Evolutionary conservation across 2,888 invertebrate genomes (phyloP), one percentile per base, ranked within the genome.

Genomic region (Netelia virgata): DNA sequence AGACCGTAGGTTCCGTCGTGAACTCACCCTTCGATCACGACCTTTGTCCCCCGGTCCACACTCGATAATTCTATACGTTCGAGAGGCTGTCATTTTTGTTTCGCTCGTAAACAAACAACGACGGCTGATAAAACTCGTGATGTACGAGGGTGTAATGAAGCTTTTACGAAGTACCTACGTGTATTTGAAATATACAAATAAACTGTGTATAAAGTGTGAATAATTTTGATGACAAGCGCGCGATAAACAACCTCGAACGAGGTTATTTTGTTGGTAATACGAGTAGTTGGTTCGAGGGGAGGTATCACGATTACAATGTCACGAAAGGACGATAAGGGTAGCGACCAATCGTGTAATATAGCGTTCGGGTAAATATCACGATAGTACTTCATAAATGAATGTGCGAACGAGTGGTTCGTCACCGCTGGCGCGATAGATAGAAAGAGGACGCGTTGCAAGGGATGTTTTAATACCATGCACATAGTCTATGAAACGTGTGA

Each of bases 21-120:
- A 36, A n/a, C 16, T 14, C 53, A 61, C 43, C 28, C 53, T 63
- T 36, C 55, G 53, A 63, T n/a, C 47, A 1, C 43, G 16, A 53
- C 36, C 28, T 10, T 11, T 28, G 28, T 28, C 28, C 53, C 41
- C 18, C 43, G 53, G 63, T n/a, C 20, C 55, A 59, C 20, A 74
- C 76, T 76, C 50, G 47, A 76, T 68, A 76, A 50, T 76, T 50
- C 76, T 57, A 11, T 68, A 43, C 9, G 23, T 18, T 11, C 16
- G 5, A 3, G n/a, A 59, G n/a, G 8, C 47, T 61, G 61, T 47
- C 61, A 59, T 59, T 73, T 10, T 72, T 57, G 43, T 9, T 72
- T 57, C 59, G 43, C 23, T 72, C 20, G 18, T 41, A n/a, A 70
- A 55, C 53, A n/a, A 53, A 36, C 36, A n/a, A 8, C 53, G 55